Conservation (phyloP, 2,888 invertebrate species). For the Eilema depressum region DNA sequence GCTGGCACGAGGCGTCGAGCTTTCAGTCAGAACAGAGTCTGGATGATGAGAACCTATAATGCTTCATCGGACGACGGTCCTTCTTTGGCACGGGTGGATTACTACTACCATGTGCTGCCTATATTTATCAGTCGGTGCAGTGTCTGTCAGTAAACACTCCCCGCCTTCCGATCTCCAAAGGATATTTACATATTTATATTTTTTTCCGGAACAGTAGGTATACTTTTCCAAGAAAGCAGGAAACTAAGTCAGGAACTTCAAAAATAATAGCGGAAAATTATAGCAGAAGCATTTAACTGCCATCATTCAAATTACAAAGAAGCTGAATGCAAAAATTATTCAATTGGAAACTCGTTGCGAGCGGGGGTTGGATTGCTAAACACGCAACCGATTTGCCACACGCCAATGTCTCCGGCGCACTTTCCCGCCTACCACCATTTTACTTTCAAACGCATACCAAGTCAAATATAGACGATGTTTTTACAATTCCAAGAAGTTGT, state of each 20-base stretch:
- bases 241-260: neutral
- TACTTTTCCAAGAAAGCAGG: neutral
- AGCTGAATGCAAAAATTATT: constrained; percentile 64
- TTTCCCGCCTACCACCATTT: constrained; percentile 80
- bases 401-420: constrained; percentile 68
- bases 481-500: constrained; percentile 48
- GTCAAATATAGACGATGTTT: constrained; percentile 69
- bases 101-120: too few relatives aligned
- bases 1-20: too few relatives aligned
- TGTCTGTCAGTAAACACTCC: too few relatives aligned
- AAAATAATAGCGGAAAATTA: neutral
- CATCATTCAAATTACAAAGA: constrained; percentile 25
- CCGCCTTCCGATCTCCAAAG: too few relatives aligned
- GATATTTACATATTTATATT: neutral
- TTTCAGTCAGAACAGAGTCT: too few relatives aligned
- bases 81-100: too few relatives aligned
- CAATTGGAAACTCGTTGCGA: constrained; percentile 75
- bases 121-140: too few relatives aligned
- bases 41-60: too few relatives aligned
- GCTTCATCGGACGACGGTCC: too few relatives aligned
- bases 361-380: constrained; percentile 61
- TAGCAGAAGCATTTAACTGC: neutral
- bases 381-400: constrained; percentile 72
- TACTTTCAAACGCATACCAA: constrained; percentile 83
- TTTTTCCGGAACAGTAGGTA: neutral